These are phyloP conservation scores for Lampropteryx suffumata DNA, from an alignment of 2,888 invertebrate species.

Conservation along the genomic window DNA sequence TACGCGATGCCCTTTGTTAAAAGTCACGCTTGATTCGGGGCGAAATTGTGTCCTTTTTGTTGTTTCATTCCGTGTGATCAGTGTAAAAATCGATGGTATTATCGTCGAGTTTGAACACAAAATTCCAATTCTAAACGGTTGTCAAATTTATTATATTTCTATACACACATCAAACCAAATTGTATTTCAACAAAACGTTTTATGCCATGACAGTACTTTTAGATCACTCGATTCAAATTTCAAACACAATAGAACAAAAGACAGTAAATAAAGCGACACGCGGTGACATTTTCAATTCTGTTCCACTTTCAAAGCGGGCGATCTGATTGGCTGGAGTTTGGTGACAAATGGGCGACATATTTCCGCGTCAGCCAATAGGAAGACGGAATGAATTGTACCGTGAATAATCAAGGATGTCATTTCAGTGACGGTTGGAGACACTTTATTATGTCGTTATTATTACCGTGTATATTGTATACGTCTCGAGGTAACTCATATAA, in stretches of 20 bases:
- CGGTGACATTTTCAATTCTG: slow-evolving; percentile 67
- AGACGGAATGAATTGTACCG: slow-evolving; percentile 46
- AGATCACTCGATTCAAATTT: slow-evolving; percentile 27
- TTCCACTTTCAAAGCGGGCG: slow-evolving; percentile 58
- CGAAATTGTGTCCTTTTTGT: slow-evolving; percentile 80
- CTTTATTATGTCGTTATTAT: slow-evolving; percentile 16
- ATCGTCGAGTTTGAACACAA: slow-evolving; percentile 32
- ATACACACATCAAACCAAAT: slow-evolving; percentile 13
- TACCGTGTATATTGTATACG: slow-evolving; percentile 13
- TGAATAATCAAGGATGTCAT: slow-evolving; percentile 53
- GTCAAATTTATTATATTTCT: slow-evolving; percentile 41
- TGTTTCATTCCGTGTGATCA: slow-evolving; percentile 70
- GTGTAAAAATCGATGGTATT: slow-evolving; percentile 71
- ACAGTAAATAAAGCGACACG: slow-evolving; percentile 56
- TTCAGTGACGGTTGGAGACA: slow-evolving; percentile 34
- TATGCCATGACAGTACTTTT: slow-evolving; percentile 37
- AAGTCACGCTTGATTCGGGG: slow-evolving; percentile 79
- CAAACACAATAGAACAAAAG: slow-evolving; percentile 44
- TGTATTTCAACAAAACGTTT: neutral
- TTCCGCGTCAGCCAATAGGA: slow-evolving; percentile 58
- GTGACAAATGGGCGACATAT: slow-evolving; percentile 81
- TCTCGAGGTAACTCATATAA: neutral
- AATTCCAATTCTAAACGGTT: slow-evolving; percentile 31
- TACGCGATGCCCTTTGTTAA: slow-evolving; percentile 70
- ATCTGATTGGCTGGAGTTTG: slow-evolving; percentile 69